Conservation (phyloP, 2,113 vertebrate species). For the Embiotoca jacksoni region DNA sequence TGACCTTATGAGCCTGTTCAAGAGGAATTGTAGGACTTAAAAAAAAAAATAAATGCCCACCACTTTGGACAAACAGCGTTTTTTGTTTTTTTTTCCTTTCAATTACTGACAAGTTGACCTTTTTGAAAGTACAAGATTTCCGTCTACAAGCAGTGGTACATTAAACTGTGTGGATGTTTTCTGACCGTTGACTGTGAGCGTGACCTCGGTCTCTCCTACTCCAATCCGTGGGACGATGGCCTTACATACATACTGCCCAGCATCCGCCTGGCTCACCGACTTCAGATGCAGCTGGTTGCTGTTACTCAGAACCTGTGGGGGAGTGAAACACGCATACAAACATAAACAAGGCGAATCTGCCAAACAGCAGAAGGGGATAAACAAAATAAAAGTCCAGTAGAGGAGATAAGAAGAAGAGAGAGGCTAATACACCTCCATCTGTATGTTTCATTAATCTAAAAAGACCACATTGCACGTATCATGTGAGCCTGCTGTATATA, state of each 20-base stretch:
- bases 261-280: slow-evolving; percentile 92
- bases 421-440: background rate
- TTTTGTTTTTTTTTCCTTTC: background rate
- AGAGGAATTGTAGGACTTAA: background rate
- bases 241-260: slow-evolving; percentile 94
- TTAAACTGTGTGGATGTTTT: slow-evolving; percentile 36
- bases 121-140: slow-evolving; percentile 18
- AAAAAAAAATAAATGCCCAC: slow-evolving; percentile 14
- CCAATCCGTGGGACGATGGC: slow-evolving; percentile 97
- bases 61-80: background rate
- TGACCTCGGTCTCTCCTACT: slow-evolving; percentile 94
- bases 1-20: slow-evolving; percentile 20
- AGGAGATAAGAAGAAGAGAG: background rate
- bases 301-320: slow-evolving; percentile 93
- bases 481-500: background rate
- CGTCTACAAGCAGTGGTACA: slow-evolving; percentile 19
- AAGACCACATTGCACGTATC: background rate
- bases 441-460: background rate
- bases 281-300: slow-evolving; percentile 94
- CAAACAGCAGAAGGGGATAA: slow-evolving; percentile 22
- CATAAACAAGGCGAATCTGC: slow-evolving; percentile 57
- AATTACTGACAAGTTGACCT: slow-evolving; percentile 38
- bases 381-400: slow-evolving; percentile 33
- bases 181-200: slow-evolving; percentile 94
- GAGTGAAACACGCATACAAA: slow-evolving; percentile 23